Evolutionary conservation across 2,797 vertebrate species (phyloP).

Genomic region (Diceros bicornis): DNA sequence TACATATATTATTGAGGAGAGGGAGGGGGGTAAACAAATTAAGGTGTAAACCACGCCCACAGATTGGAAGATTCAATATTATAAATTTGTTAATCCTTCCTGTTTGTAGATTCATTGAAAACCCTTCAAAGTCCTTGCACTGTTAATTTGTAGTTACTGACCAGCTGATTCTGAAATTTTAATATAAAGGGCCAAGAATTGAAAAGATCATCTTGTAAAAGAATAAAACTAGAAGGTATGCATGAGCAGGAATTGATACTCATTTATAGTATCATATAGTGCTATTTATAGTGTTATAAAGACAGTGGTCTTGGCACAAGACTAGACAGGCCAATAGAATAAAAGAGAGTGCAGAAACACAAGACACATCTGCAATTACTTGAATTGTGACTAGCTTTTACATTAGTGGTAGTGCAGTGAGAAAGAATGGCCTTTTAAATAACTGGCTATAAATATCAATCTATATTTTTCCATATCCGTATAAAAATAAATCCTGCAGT

Average conservation of each 20-base stretch:
- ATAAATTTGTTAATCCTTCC: neutral
- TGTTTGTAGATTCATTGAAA: neutral
- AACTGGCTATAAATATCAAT: neutral
- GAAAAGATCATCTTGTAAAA: neutral
- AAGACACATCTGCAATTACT: neutral
- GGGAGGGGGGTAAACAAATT: neutral
- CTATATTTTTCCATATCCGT: neutral
- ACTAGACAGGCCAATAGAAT: neutral
- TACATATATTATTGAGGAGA: neutral
- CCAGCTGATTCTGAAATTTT: neutral
- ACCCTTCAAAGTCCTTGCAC: neutral
- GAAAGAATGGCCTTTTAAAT: neutral
- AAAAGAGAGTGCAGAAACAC: neutral
- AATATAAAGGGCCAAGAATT: neutral
- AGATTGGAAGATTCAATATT: neutral
- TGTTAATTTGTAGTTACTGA: neutral
- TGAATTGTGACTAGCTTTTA: neutral
- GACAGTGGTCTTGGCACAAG: neutral
- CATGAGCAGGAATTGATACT: neutral
- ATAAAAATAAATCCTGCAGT: neutral
- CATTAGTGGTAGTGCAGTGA: neutral
- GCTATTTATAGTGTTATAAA: too few relatives aligned
- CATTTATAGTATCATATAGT: neutral
- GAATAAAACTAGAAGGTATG: neutral
- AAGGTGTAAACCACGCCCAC: neutral